Percentiles rank a stretch among this genome's conserved stretches.
phyloP scores from a whole-genome alignment of 2,797 vertebrate genomes.

The Acestrorhynchus altus region DNA sequence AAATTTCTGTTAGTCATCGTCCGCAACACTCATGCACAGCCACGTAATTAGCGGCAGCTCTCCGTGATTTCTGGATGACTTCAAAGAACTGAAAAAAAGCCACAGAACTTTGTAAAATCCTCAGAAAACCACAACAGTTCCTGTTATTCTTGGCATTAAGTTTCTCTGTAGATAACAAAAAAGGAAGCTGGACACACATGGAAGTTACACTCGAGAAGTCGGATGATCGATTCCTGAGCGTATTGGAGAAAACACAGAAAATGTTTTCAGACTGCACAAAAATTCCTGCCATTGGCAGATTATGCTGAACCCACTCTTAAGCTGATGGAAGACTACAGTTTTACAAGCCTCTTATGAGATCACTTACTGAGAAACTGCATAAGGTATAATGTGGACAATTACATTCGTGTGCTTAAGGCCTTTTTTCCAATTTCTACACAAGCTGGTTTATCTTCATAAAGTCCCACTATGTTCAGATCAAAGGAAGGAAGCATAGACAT shows the following conservation, averaged over 20 bases:
- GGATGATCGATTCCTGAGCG: constrained; percentile 55
- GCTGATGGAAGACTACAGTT: constrained; percentile 15
- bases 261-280: constrained; percentile 45
- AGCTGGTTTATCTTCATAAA: neutral
- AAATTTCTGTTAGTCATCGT: constrained; percentile 74
- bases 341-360: constrained; percentile 12
- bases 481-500: neutral
- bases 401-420: constrained; percentile 50
- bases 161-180: constrained; percentile 51
- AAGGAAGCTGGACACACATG: constrained; percentile 51
- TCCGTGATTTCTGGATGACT: constrained; percentile 72
- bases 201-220: constrained; percentile 44
- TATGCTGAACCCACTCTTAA: neutral
- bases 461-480: neutral
- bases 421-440: neutral
- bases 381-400: constrained; percentile 21
- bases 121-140: constrained; percentile 50
- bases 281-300: neutral
- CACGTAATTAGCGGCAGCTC: constrained; percentile 79
- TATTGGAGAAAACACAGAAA: constrained; percentile 37
- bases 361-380: constrained; percentile 15
- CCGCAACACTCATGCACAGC: constrained; percentile 65
- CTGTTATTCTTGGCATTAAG: constrained; percentile 69
- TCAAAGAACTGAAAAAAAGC: constrained; percentile 75
- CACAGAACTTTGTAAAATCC: constrained; percentile 70